Conservation (phyloP, 2,113 vertebrate genomes). For the Rafetus swinhoei region DNA sequence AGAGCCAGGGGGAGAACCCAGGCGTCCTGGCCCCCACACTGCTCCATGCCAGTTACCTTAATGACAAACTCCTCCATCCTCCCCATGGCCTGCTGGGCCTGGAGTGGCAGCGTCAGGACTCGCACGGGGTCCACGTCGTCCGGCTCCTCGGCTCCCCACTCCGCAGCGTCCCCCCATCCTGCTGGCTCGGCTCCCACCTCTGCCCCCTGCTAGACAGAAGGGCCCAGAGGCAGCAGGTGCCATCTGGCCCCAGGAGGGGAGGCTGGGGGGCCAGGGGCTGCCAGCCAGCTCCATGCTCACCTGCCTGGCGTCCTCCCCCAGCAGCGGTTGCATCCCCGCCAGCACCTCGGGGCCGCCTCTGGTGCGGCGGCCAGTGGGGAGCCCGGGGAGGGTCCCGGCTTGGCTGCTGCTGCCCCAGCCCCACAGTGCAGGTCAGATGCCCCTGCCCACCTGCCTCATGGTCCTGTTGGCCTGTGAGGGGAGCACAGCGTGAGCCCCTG, state of each 20-base stretch:
- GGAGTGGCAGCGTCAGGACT: conserved; percentile 81
- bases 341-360: not conserved
- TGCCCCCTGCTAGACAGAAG: conserved; percentile 9
- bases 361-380: not conserved
- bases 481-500: not conserved
- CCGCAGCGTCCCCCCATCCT: conserved; percentile 61
- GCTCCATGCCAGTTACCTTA: conserved; percentile 64
- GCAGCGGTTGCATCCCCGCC: not conserved
- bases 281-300: not conserved
- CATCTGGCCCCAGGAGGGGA: not conserved
- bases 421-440: not conserved
- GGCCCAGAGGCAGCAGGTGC: not conserved
- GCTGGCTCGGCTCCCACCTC: not conserved
- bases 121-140: conserved; percentile 61
- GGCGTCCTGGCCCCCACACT: no score
- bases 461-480: not conserved
- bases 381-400: not conserved
- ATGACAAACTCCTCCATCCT: conserved; percentile 88
- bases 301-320: not conserved
- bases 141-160: conserved; percentile 76
- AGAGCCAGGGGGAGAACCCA: not conserved
- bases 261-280: not conserved
- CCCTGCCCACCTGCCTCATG: not conserved
- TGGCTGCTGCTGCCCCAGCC: not conserved
- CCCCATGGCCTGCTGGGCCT: conserved; percentile 86